Evolutionary conservation across 2,888 invertebrate species (phyloP).

Genomic region (Tribolium freemani): DNA sequence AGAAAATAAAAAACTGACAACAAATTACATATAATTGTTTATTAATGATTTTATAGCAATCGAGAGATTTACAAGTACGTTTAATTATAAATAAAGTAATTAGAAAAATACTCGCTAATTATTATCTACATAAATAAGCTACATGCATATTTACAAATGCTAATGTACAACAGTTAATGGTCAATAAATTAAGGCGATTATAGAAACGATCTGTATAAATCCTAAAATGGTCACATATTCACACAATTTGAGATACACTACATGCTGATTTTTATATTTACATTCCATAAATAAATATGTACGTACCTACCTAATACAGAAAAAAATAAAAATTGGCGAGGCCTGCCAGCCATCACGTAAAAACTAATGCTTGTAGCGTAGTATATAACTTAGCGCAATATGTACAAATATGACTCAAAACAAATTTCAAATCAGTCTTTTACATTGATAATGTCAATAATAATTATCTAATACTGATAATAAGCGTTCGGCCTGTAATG

Average conservation of each 20-base stretch:
- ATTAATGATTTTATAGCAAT: slow-evolving; percentile 55
- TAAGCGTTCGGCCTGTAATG: slow-evolving; percentile 7
- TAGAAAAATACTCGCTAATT: slow-evolving; percentile 51
- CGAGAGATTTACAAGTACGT: slow-evolving; percentile 58
- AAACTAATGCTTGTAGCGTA: slow-evolving; percentile 1
- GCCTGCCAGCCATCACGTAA: background rate
- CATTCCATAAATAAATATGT: slow-evolving; percentile 55
- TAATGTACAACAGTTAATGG: slow-evolving; percentile 54
- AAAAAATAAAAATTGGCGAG: background rate
- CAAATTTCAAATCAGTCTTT: slow-evolving; percentile 57
- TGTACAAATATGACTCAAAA: slow-evolving; percentile 50
- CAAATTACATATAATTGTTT: slow-evolving; percentile 47
- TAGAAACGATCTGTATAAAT: slow-evolving; percentile 53
- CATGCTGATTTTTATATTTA: slow-evolving; percentile 60
- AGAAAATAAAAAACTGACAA: background rate
- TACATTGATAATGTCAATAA: slow-evolving; percentile 45
- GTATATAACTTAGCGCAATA: slow-evolving; percentile 30
- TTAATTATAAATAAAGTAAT: slow-evolving; percentile 53
- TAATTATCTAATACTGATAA: slow-evolving; percentile 54
- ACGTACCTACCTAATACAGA: slow-evolving; percentile 10
- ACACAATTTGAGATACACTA: slow-evolving; percentile 59
- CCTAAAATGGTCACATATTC: slow-evolving; percentile 52
- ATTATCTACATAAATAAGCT: slow-evolving; percentile 55
- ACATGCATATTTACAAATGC: slow-evolving; percentile 52
- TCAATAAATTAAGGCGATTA: slow-evolving; percentile 54